Base-by-base conservation (phyloP, 2,888 invertebrate genomes). In the Microplitis deprimator region DNA sequence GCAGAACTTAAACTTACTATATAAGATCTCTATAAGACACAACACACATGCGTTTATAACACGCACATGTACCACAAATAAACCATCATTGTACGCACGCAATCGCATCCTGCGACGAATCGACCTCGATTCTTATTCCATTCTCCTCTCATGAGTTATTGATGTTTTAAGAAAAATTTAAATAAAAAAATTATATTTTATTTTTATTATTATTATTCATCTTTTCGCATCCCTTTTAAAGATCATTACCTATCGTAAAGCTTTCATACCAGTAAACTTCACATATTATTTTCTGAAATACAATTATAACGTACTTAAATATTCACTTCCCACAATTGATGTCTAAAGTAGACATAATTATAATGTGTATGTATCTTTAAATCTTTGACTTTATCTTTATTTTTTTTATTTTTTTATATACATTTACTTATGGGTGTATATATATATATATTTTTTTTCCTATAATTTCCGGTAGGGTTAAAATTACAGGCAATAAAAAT, bases 61-160 rank as follows among this genome's bases (percentile, higher is more conserved):
- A 78, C 77, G 73, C 78, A 78, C 79, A 79, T 50, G 50, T 50
- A 50, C 8, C 80, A 80, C 77, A 68, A 79, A 69, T 75, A 75
- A 78, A 77, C 75, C 77, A 77, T 77, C 73, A 78, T 75, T 74
- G 77, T 78, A 77, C 72, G 79, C 81, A 81, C 80, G 81, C 80
- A 78, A 77, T 77, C 50, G 75, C 78, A 79, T 78, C 76, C 75
- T 76, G 77, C 75, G 77, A 81, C 70, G 76, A 29, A 70, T 73
- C 74, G 78, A 74, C 73, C 79, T 76, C 78, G 61, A 79, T 78
- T 72, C 65, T 77, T 68, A 65, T 62, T 71, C 29, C 6, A 50
- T 50, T 39, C 70, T 62, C 40, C 39, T 74, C 68, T 20, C 1
- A 62, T 17, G 67, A n/a, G 41, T 75, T 68, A 75, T 75, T 70